Conservation (phyloP, 2,888 invertebrate species). For the Limnephilus auricula region DNA sequence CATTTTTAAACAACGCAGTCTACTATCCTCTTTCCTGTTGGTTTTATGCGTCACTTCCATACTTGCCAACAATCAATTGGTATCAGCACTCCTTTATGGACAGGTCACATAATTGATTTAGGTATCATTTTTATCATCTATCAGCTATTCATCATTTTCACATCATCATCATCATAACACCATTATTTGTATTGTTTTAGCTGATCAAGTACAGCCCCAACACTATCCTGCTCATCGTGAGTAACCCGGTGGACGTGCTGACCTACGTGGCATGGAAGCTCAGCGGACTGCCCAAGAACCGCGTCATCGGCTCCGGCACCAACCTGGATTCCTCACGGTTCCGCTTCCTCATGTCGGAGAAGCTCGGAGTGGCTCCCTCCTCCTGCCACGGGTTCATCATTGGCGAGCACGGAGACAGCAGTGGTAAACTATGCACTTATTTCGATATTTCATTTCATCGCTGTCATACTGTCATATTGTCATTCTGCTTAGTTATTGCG, state of each 20-base stretch:
- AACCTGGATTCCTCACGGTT: conserved; percentile 95
- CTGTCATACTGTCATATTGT: not conserved
- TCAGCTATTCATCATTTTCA: too few species aligned
- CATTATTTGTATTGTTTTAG: conserved; percentile 69
- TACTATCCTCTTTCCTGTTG: too few species aligned
- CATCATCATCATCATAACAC: too few species aligned
- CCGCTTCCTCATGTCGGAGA: conserved; percentile 91
- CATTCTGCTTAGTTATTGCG: not conserved
- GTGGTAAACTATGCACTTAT: conserved; percentile 77
- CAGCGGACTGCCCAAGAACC: conserved; percentile 91
- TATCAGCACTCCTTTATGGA: too few species aligned
- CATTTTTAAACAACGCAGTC: too few species aligned
- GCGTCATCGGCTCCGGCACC: conserved; percentile 94
- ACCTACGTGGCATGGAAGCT: conserved; percentile 97
- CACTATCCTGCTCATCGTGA: conserved; percentile 90
- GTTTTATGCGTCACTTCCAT: too few species aligned
- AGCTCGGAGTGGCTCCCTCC: conserved; percentile 87
- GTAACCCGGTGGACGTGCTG: conserved; percentile 95
- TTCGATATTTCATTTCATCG: not conserved
- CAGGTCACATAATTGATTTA: too few species aligned
- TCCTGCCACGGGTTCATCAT: conserved; percentile 96
- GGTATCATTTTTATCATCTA: too few species aligned
- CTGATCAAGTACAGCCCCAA: conserved; percentile 91
- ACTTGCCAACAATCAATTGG: too few species aligned
- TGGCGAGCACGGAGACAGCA: conserved; percentile 95